phyloP scores from a whole-genome alignment of 2,888 invertebrate genomes.

The Halictus ligatus region DNA sequence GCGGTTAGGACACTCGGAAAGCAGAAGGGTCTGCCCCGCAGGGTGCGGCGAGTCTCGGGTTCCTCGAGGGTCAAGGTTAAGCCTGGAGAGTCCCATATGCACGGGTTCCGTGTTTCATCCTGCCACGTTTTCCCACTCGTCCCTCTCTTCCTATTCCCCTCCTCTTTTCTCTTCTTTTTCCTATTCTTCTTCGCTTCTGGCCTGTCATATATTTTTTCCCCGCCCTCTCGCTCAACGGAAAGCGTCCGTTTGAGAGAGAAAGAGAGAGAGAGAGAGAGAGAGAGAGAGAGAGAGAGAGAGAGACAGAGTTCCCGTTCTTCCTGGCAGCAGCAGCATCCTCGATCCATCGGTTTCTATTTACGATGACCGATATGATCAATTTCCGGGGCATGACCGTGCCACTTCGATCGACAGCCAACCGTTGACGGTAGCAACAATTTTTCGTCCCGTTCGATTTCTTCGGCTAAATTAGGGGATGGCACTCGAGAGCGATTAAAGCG shows the following conservation, averaged over 20 bases:
- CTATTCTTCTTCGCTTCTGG: slow-evolving; percentile 4
- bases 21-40: slow-evolving; percentile 44
- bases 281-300: not conserved
- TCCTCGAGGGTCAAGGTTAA: slow-evolving; percentile 72
- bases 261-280: not conserved
- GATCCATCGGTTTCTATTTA: slow-evolving; percentile 64
- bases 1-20: slow-evolving; percentile 42
- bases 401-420: slow-evolving; percentile 21
- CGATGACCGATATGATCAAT: slow-evolving; percentile 50
- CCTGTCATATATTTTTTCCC: not conserved
- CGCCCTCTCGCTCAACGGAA: slow-evolving; percentile 8
- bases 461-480: not conserved
- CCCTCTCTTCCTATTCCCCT: not conserved
- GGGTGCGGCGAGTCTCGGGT: slow-evolving; percentile 66
- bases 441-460: not conserved
- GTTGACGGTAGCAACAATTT: not conserved
- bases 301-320: not conserved
- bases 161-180: not conserved
- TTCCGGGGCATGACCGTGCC: slow-evolving; percentile 54
- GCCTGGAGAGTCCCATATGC: slow-evolving; percentile 60
- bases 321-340: slow-evolving; percentile 18
- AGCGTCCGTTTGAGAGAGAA: not conserved
- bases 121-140: slow-evolving; percentile 14
- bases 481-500: not conserved
- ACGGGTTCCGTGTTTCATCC: slow-evolving; percentile 36